These are phyloP conservation scores for Oreochromis aureus DNA, from an alignment of 2,113 vertebrate genomes.

Conservation along the genomic window DNA sequence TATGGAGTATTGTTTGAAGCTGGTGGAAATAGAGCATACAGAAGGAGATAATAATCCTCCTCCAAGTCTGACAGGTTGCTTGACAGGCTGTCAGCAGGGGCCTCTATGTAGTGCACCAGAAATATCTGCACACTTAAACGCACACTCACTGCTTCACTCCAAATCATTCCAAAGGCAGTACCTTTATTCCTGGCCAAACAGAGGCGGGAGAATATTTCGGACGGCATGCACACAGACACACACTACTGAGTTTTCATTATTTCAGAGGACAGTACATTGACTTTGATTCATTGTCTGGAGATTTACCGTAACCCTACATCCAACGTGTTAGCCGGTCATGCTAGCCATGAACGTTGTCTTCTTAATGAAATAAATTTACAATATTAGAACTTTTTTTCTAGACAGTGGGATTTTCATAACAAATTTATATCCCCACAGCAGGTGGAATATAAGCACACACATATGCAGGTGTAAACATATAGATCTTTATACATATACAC, in stretches of 20 bases:
- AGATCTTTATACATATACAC: background rate
- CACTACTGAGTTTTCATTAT: background rate
- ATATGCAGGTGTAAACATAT: background rate
- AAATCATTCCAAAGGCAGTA: conserved; percentile 10
- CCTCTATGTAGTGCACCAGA: conserved; percentile 44
- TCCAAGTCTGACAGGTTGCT: conserved; percentile 73
- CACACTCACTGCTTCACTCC: conserved; percentile 1
- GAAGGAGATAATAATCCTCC: conserved; percentile 73
- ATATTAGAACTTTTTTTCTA: background rate
- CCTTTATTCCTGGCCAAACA: conserved; percentile 9
- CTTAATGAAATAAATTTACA: background rate
- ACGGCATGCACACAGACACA: background rate
- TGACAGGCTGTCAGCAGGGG: conserved; percentile 68
- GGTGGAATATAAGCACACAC: background rate
- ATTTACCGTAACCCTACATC: background rate
- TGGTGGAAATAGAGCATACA: conserved; percentile 45
- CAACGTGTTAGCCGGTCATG: background rate
- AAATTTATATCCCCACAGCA: background rate
- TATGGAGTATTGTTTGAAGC: conserved; percentile 53
- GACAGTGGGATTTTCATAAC: background rate
- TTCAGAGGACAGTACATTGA: background rate
- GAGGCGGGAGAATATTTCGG: background rate
- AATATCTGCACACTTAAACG: conserved; percentile 29
- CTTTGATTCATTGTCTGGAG: background rate
- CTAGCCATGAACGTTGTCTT: background rate